A percentile compares a stretch with the other conserved stretches of the same genome.
phyloP scores from a whole-genome alignment of 2,888 invertebrate genomes.

The Microctonus brassicae region DNA sequence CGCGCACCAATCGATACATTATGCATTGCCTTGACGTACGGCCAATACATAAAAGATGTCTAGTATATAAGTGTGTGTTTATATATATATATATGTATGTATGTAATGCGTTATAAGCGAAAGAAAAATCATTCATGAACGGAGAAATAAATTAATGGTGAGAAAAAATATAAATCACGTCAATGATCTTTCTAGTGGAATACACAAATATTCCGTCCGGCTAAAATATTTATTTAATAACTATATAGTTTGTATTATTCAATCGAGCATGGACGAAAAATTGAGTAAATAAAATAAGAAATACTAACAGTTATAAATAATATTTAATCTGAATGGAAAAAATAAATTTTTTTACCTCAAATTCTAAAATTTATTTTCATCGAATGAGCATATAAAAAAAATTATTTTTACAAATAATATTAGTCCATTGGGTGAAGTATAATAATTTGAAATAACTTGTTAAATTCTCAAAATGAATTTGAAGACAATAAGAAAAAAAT shows the following conservation, averaged over 20 bases:
- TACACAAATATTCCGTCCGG: background rate
- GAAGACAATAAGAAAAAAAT: no score
- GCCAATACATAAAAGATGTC: background rate
- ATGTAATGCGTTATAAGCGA: background rate
- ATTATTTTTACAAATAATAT: no score
- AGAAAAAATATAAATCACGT: background rate
- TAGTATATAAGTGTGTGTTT: background rate
- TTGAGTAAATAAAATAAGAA: background rate
- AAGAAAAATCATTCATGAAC: background rate
- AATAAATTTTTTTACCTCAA: no score
- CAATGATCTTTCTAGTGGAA: background rate
- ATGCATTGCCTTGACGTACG: conserved; percentile 32
- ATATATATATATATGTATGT: background rate
- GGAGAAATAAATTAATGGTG: no score
- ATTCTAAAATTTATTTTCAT: no score
- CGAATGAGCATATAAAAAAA: no score
- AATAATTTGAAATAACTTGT: no score
- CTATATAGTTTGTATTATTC: background rate
- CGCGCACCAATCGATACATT: conserved; percentile 28
- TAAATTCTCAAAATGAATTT: no score
- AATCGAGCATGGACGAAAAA: background rate
- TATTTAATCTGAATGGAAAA: no score
- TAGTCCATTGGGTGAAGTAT: no score
- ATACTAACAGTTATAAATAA: no score
- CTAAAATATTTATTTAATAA: background rate